A percentile compares a stretch with the other conserved stretches of the same genome.
Conservation (phyloP, 2,888 invertebrate genomes). For the Anaspis maculata region DNA sequence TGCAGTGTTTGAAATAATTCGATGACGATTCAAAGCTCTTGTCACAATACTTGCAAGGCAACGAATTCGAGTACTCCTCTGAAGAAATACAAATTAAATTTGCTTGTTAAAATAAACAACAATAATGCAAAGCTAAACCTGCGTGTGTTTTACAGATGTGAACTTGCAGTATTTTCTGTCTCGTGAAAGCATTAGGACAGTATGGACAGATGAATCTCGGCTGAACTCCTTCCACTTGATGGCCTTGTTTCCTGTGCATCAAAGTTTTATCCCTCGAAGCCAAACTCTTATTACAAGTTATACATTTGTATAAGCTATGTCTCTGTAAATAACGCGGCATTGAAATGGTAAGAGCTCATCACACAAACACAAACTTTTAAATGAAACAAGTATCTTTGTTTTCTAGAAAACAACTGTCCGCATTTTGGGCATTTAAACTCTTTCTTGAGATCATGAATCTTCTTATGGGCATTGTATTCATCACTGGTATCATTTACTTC, state of each 20-base stretch:
- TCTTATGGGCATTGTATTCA: constrained; percentile 28
- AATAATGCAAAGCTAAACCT: constrained; percentile 3
- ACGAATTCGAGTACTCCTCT: background rate
- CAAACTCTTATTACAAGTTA: constrained; percentile 32
- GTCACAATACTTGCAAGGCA: constrained; percentile 24
- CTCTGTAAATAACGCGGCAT: constrained; percentile 23
- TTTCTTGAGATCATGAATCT: constrained; percentile 28
- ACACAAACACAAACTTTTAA: too few species aligned
- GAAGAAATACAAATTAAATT: too few species aligned
- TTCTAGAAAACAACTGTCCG: constrained; percentile 31
- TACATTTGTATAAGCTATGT: constrained; percentile 35
- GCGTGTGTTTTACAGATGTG: constrained; percentile 21
- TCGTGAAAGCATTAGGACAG: constrained; percentile 19
- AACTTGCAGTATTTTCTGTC: constrained; percentile 16
- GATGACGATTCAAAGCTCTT: constrained; percentile 20
- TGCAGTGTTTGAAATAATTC: constrained; percentile 23
- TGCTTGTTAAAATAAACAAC: too few species aligned
- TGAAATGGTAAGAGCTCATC: too few species aligned
- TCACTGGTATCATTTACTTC: constrained; percentile 24
- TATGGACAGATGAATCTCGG: constrained; percentile 21
- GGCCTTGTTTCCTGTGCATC: constrained; percentile 21
- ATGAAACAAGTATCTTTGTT: constrained; percentile 33
- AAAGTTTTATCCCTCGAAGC: constrained; percentile 29
- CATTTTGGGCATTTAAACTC: constrained; percentile 32
- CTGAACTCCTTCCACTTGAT: constrained; percentile 20